These are phyloP conservation scores for Dinomys branickii DNA, from an alignment of 2,113 vertebrate genomes.

Conservation along the genomic window DNA sequence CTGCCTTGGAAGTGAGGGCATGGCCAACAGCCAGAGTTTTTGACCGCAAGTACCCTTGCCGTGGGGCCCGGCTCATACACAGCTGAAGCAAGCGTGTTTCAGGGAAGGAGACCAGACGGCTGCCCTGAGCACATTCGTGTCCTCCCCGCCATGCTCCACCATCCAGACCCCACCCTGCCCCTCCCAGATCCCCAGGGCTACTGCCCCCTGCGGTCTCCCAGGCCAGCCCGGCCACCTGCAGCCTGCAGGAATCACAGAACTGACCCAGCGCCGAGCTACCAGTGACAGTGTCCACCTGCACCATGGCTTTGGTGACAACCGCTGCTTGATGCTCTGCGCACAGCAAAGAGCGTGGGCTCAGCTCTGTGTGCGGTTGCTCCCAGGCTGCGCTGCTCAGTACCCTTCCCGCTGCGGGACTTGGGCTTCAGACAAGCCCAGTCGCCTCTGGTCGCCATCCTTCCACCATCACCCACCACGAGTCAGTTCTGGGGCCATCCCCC, in stretches of 20 bases:
- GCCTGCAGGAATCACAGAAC: not conserved
- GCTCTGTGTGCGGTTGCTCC: not conserved
- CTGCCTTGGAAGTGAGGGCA: not conserved
- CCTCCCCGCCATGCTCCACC: not conserved
- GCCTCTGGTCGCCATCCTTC: not conserved
- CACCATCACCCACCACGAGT: not conserved
- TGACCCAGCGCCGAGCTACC: not conserved
- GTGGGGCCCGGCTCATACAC: not conserved
- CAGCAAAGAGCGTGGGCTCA: not conserved
- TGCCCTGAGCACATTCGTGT: not conserved
- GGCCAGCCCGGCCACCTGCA: not conserved
- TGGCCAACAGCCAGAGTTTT: not conserved
- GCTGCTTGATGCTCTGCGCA: not conserved
- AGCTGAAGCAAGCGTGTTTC: not conserved
- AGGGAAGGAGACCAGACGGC: not conserved
- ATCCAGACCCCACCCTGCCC: not conserved
- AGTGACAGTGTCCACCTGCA: not conserved
- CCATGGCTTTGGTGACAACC: not conserved
- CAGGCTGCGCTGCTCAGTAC: not conserved
- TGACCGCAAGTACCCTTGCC: conserved; percentile 8
- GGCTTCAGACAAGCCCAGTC: not conserved
- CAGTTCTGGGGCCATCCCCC: not conserved
- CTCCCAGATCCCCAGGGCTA: not conserved
- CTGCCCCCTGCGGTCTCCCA: not conserved
- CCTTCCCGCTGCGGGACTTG: not conserved